phyloP scores from a whole-genome alignment of 2,797 vertebrate genomes.

The Lepilemur ruficaudatus region DNA sequence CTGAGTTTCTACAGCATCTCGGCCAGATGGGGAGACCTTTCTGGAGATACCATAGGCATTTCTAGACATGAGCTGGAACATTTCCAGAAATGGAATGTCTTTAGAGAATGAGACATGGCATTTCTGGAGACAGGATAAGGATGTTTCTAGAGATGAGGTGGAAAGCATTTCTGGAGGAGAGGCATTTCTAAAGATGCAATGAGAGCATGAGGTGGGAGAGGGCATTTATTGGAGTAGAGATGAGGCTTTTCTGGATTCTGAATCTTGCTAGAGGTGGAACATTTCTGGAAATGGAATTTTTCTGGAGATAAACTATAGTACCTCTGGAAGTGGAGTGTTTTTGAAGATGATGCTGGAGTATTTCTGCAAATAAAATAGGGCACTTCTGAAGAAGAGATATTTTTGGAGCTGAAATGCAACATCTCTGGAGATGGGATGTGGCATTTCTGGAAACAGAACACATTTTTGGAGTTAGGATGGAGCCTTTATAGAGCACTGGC shows the following conservation, averaged over 20 bases:
- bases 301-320: conserved; percentile 38
- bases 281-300: conserved; percentile 53
- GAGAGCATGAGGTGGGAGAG: background rate
- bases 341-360: conserved; percentile 52
- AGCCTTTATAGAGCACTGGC: background rate
- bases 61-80: background rate
- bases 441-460: conserved; percentile 28
- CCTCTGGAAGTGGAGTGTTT: conserved; percentile 37
- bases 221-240: background rate
- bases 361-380: conserved; percentile 64
- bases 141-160: background rate
- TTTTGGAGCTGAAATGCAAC: conserved; percentile 53
- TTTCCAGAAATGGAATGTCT: background rate
- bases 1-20: background rate
- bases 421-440: conserved; percentile 53
- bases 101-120: background rate
- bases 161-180: background rate
- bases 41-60: background rate
- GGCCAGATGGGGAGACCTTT: background rate
- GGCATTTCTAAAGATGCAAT: background rate
- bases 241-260: conserved; percentile 22
- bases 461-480: conserved; percentile 14
- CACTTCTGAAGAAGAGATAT: conserved; percentile 60
- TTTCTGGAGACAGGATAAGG: background rate
- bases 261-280: background rate